phyloP scores from a whole-genome alignment of 2,888 invertebrate species.

The Rhingia rostrata region DNA sequence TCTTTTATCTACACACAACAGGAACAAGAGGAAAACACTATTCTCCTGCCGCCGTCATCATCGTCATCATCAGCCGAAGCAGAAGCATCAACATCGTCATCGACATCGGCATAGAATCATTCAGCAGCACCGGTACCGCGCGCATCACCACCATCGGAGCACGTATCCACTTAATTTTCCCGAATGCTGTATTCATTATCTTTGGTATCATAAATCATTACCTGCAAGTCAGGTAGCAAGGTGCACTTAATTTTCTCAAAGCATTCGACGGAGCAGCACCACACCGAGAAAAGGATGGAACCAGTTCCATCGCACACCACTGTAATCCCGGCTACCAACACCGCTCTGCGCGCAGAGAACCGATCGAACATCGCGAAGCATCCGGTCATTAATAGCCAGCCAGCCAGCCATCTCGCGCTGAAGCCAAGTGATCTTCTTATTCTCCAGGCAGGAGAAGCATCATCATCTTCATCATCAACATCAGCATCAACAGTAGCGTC shows the following conservation, averaged over 20 bases:
- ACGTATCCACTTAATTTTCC: slow-evolving; percentile 75
- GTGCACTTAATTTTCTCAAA: slow-evolving; percentile 77
- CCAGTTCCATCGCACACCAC: slow-evolving; percentile 59
- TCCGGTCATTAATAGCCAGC: slow-evolving; percentile 74
- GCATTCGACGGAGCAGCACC: slow-evolving; percentile 63
- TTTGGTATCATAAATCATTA: slow-evolving; percentile 77
- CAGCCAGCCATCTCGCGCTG: slow-evolving; percentile 27
- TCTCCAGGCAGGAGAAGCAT: slow-evolving; percentile 22
- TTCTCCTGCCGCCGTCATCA: slow-evolving; percentile 43
- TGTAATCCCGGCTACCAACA: slow-evolving; percentile 45
- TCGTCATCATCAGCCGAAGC: slow-evolving; percentile 20
- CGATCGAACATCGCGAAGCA: slow-evolving; percentile 71
- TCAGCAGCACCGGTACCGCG: slow-evolving; percentile 45
- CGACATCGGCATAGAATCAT: slow-evolving; percentile 27
- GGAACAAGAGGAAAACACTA: slow-evolving; percentile 49
- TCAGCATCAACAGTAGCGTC: slow-evolving; percentile 55
- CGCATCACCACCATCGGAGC: slow-evolving; percentile 67
- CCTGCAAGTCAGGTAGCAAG: slow-evolving; percentile 78
- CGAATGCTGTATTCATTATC: slow-evolving; percentile 77
- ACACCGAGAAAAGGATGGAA: slow-evolving; percentile 40
- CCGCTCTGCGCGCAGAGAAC: slow-evolving; percentile 12
- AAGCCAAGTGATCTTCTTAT: slow-evolving; percentile 53
- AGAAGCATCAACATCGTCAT: slow-evolving; percentile 34
- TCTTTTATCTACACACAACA: slow-evolving; percentile 60
- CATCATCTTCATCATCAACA: slow-evolving; percentile 43